Conservation (phyloP, 37 sponge, comb jelly and placozoan species). For the Halichondria panicea region DNA sequence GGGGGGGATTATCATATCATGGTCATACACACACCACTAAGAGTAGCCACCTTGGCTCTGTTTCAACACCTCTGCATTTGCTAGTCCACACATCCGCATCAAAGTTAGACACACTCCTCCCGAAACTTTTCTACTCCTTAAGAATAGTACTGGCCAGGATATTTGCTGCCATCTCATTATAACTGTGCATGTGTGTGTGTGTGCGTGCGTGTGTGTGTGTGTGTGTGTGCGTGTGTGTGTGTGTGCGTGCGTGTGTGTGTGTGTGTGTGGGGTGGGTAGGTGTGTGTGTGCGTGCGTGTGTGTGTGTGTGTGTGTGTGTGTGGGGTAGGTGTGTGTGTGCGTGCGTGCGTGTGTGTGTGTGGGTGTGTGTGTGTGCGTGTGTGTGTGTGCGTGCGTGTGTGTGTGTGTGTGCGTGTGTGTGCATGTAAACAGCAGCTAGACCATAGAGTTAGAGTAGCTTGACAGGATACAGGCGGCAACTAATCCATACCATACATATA, state of each 20-base stretch:
- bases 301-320: too few species aligned
- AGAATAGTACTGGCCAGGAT: constrained; percentile 56
- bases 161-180: constrained; percentile 35
- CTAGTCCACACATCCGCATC: constrained; percentile 56
- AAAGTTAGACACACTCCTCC: constrained; percentile 66
- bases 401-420: too few species aligned
- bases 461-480: neutral
- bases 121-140: constrained; percentile 63
- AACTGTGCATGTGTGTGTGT: constrained; percentile 52
- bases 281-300: too few species aligned
- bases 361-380: too few species aligned
- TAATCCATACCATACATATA: neutral
- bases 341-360: too few species aligned
- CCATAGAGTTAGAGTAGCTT: too few species aligned
- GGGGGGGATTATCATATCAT: too few species aligned
- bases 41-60: constrained; percentile 53
- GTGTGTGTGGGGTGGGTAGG: neutral
- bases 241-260: neutral
- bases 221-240: too few species aligned
- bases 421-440: too few species aligned
- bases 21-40: neutral
- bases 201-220: neutral
- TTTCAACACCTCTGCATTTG: constrained; percentile 52
- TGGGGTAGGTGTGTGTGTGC: too few species aligned
- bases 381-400: too few species aligned